Percentiles rank a stretch among this genome's conserved stretches.
Conservation (phyloP, 53 echinoderm and acorn worm species). For the Glandiceps talaboti region DNA sequence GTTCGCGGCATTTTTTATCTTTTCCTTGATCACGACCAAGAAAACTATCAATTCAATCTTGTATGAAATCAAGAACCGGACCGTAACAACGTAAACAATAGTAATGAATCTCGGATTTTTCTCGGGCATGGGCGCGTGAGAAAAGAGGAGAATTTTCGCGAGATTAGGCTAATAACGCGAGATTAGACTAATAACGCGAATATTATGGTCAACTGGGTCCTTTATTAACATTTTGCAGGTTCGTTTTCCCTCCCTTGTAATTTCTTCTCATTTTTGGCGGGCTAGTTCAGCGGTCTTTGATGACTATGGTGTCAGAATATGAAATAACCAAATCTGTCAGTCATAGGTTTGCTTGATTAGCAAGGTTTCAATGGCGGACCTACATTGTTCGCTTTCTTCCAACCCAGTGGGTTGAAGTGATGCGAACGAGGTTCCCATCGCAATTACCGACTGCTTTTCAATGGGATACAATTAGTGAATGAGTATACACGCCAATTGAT, state of each 20-base stretch:
- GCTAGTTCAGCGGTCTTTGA: not conserved
- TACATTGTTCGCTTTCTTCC: not conserved
- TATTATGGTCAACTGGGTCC: too few species aligned
- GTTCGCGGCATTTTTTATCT: too few species aligned
- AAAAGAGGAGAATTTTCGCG: not conserved
- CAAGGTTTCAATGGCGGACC: not conserved
- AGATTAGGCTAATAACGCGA: not conserved
- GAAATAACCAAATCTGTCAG: not conserved
- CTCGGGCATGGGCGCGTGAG: not conserved
- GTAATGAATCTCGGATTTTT: not conserved
- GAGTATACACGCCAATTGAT: too few species aligned
- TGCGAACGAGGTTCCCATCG: not conserved
- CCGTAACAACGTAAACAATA: not conserved
- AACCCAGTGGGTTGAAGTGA: not conserved
- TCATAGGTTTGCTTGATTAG: not conserved
- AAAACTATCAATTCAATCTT: too few species aligned
- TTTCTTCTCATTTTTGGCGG: not conserved
- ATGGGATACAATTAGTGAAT: not conserved
- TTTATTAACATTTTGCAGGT: not conserved
- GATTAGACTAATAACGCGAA: not conserved
- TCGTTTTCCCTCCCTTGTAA: not conserved
- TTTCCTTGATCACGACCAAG: too few species aligned
- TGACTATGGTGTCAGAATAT: not conserved
- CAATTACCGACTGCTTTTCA: not conserved
- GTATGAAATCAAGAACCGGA: not conserved